Evolutionary conservation across 2,888 invertebrate genomes (phyloP), one percentile per base, ranked within the genome.

Genomic region (Gymnoscelis rufifasciata): DNA sequence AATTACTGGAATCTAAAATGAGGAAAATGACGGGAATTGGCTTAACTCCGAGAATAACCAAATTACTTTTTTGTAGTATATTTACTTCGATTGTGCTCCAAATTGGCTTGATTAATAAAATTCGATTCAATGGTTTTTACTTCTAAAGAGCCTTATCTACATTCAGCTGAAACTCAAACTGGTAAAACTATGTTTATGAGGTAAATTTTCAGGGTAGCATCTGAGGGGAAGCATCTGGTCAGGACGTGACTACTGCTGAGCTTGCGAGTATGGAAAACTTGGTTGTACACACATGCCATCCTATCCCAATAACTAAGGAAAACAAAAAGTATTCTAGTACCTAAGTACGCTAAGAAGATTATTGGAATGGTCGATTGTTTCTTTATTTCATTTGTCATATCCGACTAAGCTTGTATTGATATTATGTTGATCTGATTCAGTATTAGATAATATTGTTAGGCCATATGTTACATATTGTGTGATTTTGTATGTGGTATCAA

Each of bases 241-340:
- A 15, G 42, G 38, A 50, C 49, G 50, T 50, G 49, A 44, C 44
- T 41, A 15, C 37, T 30, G 37, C 10, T 28, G 41, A 42, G 35
- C 29, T 23, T 14, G 23, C 8, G 23, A 19, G 23, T 36, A 28
- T 28, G 37, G 37, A 41, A n/a, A 19, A 33, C 33, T 33, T 33
- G 12, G 12, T 12, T 30, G 12, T 3, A 3, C 14, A 14, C 14
- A 31, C 13, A 13, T 5, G 7, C 14, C 31, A 8, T 14, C 26
- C 26, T 26, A 14, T 31, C 15, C 13, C 19, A 10, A 33, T 15
- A 15, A 15, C 3, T 14, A 31, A 31, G 31, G 14, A n/a, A 31
- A 31, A 15, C 8, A 8, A 26, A 26, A 26, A 26, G 7, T 26
- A 8, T 26, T 26, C 26, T 8, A 26, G 26, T 26, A 6, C 3